phyloP scores from a whole-genome alignment of 2,113 vertebrate species.

The Ovibos moschatus region DNA sequence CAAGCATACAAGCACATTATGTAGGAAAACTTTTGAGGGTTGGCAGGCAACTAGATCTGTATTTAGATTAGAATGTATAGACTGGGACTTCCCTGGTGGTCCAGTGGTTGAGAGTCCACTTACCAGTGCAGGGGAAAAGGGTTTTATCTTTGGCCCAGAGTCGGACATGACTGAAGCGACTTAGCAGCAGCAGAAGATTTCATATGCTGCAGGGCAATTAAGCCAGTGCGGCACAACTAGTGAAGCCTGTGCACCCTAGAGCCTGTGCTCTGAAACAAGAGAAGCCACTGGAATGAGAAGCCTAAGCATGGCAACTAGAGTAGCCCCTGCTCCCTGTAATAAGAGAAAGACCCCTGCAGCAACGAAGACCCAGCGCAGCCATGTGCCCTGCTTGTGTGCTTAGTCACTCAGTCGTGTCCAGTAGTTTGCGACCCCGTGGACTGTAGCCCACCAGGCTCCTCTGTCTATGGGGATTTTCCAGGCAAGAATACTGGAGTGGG shows the following conservation, averaged over 20 bases:
- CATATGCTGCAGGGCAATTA: not conserved
- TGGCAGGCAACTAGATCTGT: not conserved
- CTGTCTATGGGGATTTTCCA: not conserved
- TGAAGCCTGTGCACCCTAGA: not conserved
- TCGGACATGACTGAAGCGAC: accelerated
- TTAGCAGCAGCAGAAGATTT: not conserved
- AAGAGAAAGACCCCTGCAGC: not conserved
- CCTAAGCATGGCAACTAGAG: not conserved
- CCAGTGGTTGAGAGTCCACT: not conserved
- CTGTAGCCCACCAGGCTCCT: not conserved
- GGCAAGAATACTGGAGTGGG: not conserved
- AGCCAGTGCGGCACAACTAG: not conserved
- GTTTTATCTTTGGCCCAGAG: not conserved
- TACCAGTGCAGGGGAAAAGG: not conserved
- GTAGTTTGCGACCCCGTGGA: not conserved
- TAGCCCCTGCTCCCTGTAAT: not conserved
- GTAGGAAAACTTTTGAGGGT: not conserved
- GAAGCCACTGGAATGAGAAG: not conserved
- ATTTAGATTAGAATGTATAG: not conserved
- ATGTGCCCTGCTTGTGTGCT: not conserved
- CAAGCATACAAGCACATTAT: not conserved
- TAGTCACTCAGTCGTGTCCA: not conserved
- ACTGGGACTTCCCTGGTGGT: not conserved
- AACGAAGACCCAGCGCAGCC: not conserved
- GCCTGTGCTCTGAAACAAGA: not conserved